Base-by-base conservation (phyloP, 2,888 invertebrate genomes). In the Coelogynopora nodosa region DNA sequence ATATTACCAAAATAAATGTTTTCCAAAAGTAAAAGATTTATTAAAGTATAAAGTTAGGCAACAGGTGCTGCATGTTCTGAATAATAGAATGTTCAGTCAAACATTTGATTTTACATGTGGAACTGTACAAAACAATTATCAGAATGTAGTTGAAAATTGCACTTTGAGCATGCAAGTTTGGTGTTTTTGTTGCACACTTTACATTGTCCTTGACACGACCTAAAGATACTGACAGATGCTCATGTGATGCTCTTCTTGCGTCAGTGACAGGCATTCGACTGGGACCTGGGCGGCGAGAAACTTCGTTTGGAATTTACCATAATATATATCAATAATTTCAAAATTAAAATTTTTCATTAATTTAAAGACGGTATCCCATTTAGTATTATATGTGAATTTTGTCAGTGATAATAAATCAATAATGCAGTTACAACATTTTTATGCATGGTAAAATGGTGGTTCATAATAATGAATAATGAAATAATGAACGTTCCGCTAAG, bases 181-280 rank as follows among this genome's bases (percentile, higher is more conserved):
- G 74, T 74, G 74, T 74, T 82, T 82, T 31, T 82, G 5, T 30
- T 82, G 82, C 30, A 31, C 30, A 82, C 82, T 31, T 82, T 82
- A 31, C 82, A 82, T 82, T 30, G 30, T 82, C 82, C 82, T 82
- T 82, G 82, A 31, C n/a, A n/a, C 31, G 30, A 18, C 82, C 82
- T 13, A 27, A 30, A 18, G 82, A 31, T 30, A 82, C 82, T 82
- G 82, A 29, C 30, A 82, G 30, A 82, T 82, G 82, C 82, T 82
- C 31, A 30, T 27, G 30, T 82, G n/a, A 30, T 30, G 18, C 30
- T 31, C n/a, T 30, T 31, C 31, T 82, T 31, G 82, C 10, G n/a
- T 31, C 82, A 31, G 31, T 31, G 31, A 31, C 82, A 31, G 82
- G 82, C 31, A 31, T 82, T 31, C 82, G 30, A 30, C 30, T 30